phyloP scores from a whole-genome alignment of 2,113 vertebrate genomes.

The Larimichthys crocea region DNA sequence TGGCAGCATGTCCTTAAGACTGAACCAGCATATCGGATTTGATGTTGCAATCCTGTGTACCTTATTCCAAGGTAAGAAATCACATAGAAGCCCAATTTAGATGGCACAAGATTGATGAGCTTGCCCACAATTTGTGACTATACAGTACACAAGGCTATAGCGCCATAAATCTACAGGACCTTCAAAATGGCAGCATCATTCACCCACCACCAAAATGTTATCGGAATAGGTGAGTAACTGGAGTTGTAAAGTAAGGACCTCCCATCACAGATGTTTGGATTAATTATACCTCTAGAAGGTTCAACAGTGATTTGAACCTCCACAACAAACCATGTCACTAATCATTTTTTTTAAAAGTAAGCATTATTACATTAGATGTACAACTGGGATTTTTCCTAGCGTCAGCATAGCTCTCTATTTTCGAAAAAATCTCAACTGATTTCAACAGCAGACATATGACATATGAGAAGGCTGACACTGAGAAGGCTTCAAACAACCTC shows the following conservation, averaged over 20 bases:
- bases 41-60: slow-evolving; percentile 17
- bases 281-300: background rate
- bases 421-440: background rate
- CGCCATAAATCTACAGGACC: slow-evolving; percentile 49
- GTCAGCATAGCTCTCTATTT: slow-evolving; percentile 7
- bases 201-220: slow-evolving; percentile 12
- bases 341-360: background rate
- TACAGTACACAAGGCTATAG: slow-evolving; percentile 24
- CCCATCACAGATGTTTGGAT: slow-evolving; percentile 18
- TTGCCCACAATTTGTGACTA: slow-evolving; percentile 26
- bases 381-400: background rate
- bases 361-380: background rate
- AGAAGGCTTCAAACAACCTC: background rate
- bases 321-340: background rate
- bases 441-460: background rate
- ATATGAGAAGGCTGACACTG: slow-evolving; percentile 1
- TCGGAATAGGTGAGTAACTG: slow-evolving; percentile 21
- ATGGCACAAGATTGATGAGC: slow-evolving; percentile 41
- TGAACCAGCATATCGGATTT: background rate
- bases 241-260: slow-evolving; percentile 11
- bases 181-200: slow-evolving; percentile 39
- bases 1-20: background rate
- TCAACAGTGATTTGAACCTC: background rate
- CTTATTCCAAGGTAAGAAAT: slow-evolving; percentile 38
- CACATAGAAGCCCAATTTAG: slow-evolving; percentile 10